Percentiles rank a stretch among this genome's conserved stretches.
Conservation (phyloP, 1,140 invertebrate genomes). For the Uloborus diversus region DNA sequence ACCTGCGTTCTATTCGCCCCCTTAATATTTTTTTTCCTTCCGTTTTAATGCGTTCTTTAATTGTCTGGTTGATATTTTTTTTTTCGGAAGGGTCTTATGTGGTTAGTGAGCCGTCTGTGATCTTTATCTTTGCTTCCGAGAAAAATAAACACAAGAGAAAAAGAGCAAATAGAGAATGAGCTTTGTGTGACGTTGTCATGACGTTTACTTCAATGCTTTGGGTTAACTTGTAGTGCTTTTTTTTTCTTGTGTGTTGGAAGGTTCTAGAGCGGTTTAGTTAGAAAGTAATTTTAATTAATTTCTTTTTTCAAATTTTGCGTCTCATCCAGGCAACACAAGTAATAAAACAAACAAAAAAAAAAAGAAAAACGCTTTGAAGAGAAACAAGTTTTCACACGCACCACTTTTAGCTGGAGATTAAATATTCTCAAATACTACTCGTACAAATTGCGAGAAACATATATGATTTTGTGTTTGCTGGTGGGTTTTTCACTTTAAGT, state of each 20-base stretch:
- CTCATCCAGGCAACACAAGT: no score
- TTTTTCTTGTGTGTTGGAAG: neutral
- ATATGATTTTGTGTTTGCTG: no score
- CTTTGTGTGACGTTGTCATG: conserved; percentile 11
- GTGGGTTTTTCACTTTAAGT: no score
- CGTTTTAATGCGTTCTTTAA: neutral
- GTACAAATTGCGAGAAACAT: no score
- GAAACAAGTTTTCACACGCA: no score
- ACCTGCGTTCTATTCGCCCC: conserved; percentile 29
- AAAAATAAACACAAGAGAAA: conserved; percentile 1
- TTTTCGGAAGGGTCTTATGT: neutral
- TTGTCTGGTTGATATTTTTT: neutral
- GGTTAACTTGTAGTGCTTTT: neutral
- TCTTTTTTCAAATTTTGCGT: no score
- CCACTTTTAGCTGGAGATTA: no score
- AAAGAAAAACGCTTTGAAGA: no score
- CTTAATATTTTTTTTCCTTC: neutral
- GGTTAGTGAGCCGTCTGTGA: conserved; percentile 10
- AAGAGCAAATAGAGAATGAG: neutral
- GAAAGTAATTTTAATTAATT: no score
- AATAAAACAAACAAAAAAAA: neutral
- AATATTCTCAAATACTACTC: no score
- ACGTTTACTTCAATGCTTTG: neutral
- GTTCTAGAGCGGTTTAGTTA: no score
- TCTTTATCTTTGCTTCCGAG: conserved; percentile 24